A percentile compares a stretch with the other conserved stretches of the same genome.
phyloP scores from a whole-genome alignment of 2,113 vertebrate species.

The Semnopithecus entellus region DNA sequence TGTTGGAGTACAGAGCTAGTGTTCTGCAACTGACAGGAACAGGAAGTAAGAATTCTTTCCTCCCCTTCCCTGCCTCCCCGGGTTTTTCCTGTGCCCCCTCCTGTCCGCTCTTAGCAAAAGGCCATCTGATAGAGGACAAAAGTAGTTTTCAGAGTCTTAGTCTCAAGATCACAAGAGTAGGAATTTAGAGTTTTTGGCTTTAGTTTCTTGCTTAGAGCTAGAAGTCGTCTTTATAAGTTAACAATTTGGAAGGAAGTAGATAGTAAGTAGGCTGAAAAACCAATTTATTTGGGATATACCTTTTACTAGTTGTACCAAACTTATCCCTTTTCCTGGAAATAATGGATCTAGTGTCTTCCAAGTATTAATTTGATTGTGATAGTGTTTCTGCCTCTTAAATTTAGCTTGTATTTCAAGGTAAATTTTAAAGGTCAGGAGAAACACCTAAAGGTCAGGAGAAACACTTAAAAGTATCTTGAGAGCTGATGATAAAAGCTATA shows the following conservation, averaged over 20 bases:
- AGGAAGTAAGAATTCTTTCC: background rate
- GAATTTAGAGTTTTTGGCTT: background rate
- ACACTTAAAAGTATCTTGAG: background rate
- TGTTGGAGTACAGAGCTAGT: background rate
- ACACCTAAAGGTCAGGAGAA: constrained; percentile 11
- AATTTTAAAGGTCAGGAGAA: background rate
- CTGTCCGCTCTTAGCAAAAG: background rate
- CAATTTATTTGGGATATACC: background rate
- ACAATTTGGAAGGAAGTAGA: background rate
- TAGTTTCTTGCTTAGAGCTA: background rate
- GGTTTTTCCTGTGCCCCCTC: no score
- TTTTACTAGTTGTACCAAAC: background rate
- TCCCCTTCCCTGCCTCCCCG: background rate
- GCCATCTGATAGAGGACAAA: background rate
- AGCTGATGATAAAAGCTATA: background rate
- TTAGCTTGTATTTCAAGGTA: background rate
- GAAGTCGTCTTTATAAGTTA: background rate
- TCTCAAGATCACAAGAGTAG: background rate
- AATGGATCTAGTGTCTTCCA: background rate
- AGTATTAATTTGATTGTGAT: background rate
- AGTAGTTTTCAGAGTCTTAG: background rate
- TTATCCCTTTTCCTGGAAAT: background rate
- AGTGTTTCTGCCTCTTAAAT: background rate
- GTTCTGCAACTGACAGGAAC: background rate
- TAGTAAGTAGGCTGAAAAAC: background rate